A percentile compares a stretch with the other conserved stretches of the same genome.
Conservation (phyloP, 1,140 invertebrate genomes). For the Diploscapter pachys region DNA sequence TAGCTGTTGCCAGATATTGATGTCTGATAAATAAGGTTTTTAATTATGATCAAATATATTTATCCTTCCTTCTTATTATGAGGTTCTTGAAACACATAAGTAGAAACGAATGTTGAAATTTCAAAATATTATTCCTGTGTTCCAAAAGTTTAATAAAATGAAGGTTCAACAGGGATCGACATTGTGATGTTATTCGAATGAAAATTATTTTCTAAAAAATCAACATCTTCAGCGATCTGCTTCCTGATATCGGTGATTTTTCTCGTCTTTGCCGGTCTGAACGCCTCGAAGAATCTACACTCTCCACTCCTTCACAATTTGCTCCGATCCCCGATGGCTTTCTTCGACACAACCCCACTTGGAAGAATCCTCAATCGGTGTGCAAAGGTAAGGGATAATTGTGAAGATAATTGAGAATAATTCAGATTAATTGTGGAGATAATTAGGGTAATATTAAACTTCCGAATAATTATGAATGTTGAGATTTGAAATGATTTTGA, state of each 20-base stretch:
- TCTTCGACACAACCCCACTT: constrained; percentile 70
- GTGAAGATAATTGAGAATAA: too few species aligned
- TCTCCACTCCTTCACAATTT: constrained; percentile 72
- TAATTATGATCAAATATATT: too few species aligned
- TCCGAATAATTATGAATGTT: too few species aligned
- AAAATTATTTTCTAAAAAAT: neutral
- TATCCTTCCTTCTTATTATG: too few species aligned
- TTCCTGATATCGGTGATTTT: constrained; percentile 42
- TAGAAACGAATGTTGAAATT: constrained; percentile 1
- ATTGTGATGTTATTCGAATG: neutral
- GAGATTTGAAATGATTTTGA: too few species aligned
- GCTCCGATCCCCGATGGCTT: constrained; percentile 68
- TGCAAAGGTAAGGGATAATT: constrained; percentile 43
- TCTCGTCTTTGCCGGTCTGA: constrained; percentile 48
- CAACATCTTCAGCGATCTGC: constrained; percentile 19
- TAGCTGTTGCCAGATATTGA: too few species aligned
- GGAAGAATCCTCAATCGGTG: constrained; percentile 74
- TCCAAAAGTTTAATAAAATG: constrained; percentile 46
- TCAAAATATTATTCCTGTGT: constrained; percentile 50
- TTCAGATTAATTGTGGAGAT: too few species aligned
- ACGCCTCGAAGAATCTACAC: constrained; percentile 70
- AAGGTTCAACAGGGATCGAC: neutral
- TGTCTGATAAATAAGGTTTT: too few species aligned
- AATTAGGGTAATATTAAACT: too few species aligned
- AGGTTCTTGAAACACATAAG: neutral